A percentile compares a stretch with the other conserved stretches of the same genome.
Conservation (phyloP, 2,888 invertebrate genomes). For the Serripes groenlandicus region DNA sequence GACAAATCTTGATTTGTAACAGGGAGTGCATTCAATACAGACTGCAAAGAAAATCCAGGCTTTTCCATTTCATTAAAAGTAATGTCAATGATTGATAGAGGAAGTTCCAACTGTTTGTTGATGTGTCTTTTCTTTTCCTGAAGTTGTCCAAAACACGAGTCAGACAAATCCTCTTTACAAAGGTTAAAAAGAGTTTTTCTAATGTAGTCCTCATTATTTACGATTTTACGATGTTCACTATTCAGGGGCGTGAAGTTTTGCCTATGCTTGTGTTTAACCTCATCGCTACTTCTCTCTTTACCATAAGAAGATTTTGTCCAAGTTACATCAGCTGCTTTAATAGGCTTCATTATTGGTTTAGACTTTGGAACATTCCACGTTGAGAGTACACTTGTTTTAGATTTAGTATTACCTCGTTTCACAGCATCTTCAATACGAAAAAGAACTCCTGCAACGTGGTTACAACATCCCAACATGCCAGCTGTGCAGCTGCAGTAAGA, state of each 20-base stretch:
- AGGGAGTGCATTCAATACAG: neutral
- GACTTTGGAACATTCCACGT: constrained; percentile 40
- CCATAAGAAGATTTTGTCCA: constrained; percentile 35
- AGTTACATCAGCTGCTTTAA: neutral
- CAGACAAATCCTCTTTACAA: constrained; percentile 19
- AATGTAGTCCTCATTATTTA: neutral
- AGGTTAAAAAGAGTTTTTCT: constrained; percentile 12
- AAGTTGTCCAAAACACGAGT: constrained; percentile 20
- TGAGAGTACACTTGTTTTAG: constrained; percentile 23
- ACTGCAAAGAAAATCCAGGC: neutral
- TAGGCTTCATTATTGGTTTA: constrained; percentile 23
- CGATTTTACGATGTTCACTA: neutral
- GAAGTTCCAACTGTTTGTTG: neutral
- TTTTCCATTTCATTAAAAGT: neutral
- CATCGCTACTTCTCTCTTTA: constrained; percentile 2
- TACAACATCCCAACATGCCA: constrained; percentile 48
- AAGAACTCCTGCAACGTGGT: constrained; percentile 44
- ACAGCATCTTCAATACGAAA: constrained; percentile 45
- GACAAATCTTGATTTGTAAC: neutral
- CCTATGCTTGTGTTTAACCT: neutral
- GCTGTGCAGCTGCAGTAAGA: constrained; percentile 59
- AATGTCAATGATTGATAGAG: neutral
- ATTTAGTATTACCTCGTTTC: constrained; percentile 37
- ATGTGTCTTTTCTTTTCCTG: constrained; percentile 18
- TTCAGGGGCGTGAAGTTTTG: constrained; percentile 37